Base-by-base conservation (phyloP, 2,797 vertebrate genomes). In the Pipistrellus pipistrellus region DNA sequence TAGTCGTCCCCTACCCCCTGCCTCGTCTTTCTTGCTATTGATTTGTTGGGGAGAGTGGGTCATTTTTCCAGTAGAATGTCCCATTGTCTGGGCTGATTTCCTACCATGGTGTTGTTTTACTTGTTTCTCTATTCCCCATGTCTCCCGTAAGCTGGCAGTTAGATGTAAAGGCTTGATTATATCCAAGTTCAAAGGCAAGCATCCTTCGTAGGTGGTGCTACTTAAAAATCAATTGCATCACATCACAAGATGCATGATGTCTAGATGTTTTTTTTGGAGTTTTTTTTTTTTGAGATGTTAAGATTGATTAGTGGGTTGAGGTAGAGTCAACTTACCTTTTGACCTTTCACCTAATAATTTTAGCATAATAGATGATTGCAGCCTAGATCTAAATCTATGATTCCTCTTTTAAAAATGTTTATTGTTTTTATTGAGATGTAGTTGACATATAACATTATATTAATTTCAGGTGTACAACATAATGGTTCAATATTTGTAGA, bases 101-200 rank as follows among this genome's bases (percentile, higher is more conserved):
- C 82, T 73, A 66, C n/a, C 68, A 13, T 32, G 21, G 46, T 88
- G 20, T 8, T 46, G 3, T 73, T 73, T 94, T 46, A 46, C 59
- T 85, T 91, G n/a, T 82, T 84, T 25, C 59, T 87, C 48, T 90
- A 3, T 90, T 83, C 80, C 83, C 23, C 25, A 2, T 32, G 21
- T 90, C 66, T 85, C 64, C 69, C 69, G 0, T 62, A 83, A 59
- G 35, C n/a, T 48, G 23, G 30, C 35, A 78, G 21, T 57, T 68
- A 88, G 44, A 73, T 72, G 27, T 18, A 66, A 75, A 90, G 23
- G 48, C 23, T 80, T 73, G 80, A 81, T 83, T 88, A 92, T 35
- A 72, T 53, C 85, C 35, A 62, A 57, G 32, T 41, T 88, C 46
- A 68, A 73, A 91, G 86, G 23, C 64, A 35, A n/a, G 4, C 68